Percentiles rank a stretch among this genome's conserved stretches.
Evolutionary conservation across 2,797 vertebrate species (phyloP).

Genomic region (Ctenochaetus hawaiiensis): DNA sequence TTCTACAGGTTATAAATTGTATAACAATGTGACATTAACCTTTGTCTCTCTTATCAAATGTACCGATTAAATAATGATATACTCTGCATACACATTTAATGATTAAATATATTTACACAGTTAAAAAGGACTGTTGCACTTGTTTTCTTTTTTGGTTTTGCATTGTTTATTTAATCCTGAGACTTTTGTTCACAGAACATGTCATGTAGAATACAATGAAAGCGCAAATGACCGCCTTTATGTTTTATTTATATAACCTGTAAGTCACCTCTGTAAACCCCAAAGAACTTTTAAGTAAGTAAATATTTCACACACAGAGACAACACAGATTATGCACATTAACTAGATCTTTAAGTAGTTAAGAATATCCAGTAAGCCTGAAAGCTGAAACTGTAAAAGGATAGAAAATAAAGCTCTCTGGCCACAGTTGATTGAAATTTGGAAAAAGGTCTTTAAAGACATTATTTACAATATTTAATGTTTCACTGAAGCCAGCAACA

Average conservation of each 20-base stretch:
- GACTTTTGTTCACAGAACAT: constrained; percentile 59
- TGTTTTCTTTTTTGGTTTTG: constrained; percentile 17
- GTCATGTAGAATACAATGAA: constrained; percentile 28
- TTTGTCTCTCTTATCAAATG: constrained; percentile 44
- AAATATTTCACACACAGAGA: constrained; percentile 21
- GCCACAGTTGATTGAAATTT: not conserved
- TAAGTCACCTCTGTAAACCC: constrained; percentile 22
- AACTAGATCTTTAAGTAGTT: constrained; percentile 13
- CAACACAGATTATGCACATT: not conserved
- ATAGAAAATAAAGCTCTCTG: not conserved
- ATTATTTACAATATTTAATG: not conserved
- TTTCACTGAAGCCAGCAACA: not conserved
- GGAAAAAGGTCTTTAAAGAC: not conserved
- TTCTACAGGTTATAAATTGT: constrained; percentile 44
- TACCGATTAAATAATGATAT: constrained; percentile 42
- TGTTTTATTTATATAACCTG: constrained; percentile 17
- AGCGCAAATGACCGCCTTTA: constrained; percentile 29
- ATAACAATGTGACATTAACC: constrained; percentile 36
- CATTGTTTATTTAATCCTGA: constrained; percentile 62
- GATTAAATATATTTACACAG: constrained; percentile 70
- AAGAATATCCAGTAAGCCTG: not conserved
- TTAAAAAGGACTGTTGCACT: constrained; percentile 19
- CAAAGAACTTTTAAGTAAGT: constrained; percentile 14
- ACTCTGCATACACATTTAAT: constrained; percentile 65
- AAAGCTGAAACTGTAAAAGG: not conserved